phyloP scores from a whole-genome alignment of 2,113 vertebrate genomes.

The Limnothrissa miodon region DNA sequence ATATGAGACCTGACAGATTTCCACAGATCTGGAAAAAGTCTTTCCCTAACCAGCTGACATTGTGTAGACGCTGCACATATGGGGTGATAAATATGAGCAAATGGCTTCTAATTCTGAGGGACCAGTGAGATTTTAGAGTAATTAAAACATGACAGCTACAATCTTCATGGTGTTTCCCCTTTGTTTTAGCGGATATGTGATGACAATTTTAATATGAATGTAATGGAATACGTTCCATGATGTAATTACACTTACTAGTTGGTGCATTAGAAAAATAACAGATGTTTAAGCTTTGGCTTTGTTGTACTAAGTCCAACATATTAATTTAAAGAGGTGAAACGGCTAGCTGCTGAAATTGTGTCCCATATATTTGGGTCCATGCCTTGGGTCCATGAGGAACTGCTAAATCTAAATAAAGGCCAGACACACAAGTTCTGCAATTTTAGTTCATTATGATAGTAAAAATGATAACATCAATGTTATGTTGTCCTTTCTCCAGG shows the following conservation, averaged over 20 bases:
- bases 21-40: neutral
- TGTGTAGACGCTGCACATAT: neutral
- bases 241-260: too few species aligned
- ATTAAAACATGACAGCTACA: neutral
- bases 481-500: conserved; percentile 70
- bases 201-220: too few species aligned
- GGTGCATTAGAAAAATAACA: too few species aligned
- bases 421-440: neutral
- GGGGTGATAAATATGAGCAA: neutral
- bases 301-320: too few species aligned
- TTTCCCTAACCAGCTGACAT: neutral
- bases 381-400: too few species aligned
- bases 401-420: too few species aligned
- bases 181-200: neutral
- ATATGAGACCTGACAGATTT: neutral
- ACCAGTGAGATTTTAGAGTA: neutral
- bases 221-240: too few species aligned
- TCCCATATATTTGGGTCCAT: too few species aligned
- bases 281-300: too few species aligned
- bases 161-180: neutral
- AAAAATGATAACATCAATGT: neutral
- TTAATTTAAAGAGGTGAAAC: too few species aligned
- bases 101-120: conserved; percentile 4
- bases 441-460: neutral
- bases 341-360: too few species aligned